Percentiles rank a stretch among this genome's conserved stretches.
Conservation (phyloP, 2,113 vertebrate genomes). For the Leucoraja erinaceus region DNA sequence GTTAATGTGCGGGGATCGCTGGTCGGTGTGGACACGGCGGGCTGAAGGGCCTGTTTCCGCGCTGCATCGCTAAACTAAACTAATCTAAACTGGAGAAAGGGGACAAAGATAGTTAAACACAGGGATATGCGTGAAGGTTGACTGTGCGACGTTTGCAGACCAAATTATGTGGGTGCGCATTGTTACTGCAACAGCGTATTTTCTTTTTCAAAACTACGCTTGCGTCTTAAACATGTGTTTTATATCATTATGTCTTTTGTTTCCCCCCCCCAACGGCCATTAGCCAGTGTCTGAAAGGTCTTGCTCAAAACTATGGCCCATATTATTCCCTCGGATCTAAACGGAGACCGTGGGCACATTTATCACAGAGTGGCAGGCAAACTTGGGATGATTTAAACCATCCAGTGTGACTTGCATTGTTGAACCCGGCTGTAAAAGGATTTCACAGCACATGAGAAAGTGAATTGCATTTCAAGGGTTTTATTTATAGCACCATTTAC, state of each 20-base stretch:
- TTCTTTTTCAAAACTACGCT: too few species aligned
- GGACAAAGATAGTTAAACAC: too few species aligned
- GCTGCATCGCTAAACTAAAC: too few species aligned
- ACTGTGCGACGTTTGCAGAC: too few species aligned
- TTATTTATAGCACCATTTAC: neutral
- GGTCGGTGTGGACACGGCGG: too few species aligned
- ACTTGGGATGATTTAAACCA: neutral
- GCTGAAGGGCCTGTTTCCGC: too few species aligned
- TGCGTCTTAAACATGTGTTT: too few species aligned
- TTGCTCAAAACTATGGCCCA: neutral
- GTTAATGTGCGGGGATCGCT: too few species aligned
- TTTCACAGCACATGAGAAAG: neutral
- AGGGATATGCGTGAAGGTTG: too few species aligned
- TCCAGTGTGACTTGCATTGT: neutral
- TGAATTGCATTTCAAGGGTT: neutral
- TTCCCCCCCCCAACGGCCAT: neutral
- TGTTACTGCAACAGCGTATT: too few species aligned
- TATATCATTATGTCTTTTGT: neutral
- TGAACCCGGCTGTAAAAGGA: neutral
- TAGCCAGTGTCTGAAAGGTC: neutral
- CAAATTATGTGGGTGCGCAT: too few species aligned
- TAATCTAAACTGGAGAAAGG: too few species aligned
- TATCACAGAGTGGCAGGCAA: neutral
- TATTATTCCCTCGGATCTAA: neutral
- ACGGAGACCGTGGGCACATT: neutral